phyloP scores from a whole-genome alignment of 1,140 invertebrate species.

The Anastrepha ludens region DNA sequence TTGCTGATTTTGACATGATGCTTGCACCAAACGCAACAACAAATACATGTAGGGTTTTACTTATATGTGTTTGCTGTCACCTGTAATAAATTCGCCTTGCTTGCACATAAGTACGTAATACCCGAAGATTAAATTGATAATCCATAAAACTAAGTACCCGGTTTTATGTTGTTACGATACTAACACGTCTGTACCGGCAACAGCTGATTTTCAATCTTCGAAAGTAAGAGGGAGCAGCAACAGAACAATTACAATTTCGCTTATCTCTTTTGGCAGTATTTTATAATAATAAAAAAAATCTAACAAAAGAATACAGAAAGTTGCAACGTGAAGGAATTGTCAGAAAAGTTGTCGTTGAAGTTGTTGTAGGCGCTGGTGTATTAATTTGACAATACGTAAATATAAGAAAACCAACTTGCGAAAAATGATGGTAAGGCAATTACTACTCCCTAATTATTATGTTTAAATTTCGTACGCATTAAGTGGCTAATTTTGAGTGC shows the following conservation, averaged over 20 bases:
- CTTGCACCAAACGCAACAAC: no score
- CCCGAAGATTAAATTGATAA: no score
- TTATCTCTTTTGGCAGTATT: background rate
- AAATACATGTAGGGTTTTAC: no score
- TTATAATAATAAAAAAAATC: constrained; percentile 3
- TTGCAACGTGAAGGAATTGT: constrained; percentile 9
- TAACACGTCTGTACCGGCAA: background rate
- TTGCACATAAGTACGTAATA: no score
- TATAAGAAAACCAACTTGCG: background rate
- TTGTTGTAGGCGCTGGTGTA: background rate
- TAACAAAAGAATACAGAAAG: constrained; percentile 16
- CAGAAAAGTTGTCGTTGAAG: background rate
- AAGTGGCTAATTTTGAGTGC: no score
- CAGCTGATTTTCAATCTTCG: background rate
- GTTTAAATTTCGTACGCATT: no score
- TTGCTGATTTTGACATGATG: no score
- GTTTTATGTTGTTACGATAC: no score
- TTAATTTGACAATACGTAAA: background rate
- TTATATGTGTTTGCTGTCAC: no score
- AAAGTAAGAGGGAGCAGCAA: background rate
- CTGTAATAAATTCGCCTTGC: no score
- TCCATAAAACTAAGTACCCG: no score
- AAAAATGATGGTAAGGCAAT: constrained; percentile 3
- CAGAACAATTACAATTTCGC: background rate
- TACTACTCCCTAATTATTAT: no score